Percentiles rank a stretch among this genome's conserved stretches.
Evolutionary conservation across 2,888 invertebrate species (phyloP).

Genomic region (Hyppa rectilinea): DNA sequence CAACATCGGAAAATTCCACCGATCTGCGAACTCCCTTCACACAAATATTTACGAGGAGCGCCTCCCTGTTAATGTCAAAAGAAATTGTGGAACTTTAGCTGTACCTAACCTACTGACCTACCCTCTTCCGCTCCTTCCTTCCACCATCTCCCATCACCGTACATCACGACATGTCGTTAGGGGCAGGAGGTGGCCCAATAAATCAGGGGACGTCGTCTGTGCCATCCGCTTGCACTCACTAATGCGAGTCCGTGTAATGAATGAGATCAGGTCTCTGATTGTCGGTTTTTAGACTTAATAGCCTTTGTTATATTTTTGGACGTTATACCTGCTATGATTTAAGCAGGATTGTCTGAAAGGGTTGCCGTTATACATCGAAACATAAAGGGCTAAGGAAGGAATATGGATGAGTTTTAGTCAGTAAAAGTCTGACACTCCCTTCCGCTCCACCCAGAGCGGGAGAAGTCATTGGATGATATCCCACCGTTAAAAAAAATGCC

Average conservation of each 20-base stretch:
- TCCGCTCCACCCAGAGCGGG: no score
- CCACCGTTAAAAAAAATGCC: no score
- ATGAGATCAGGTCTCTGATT: conserved; percentile 84
- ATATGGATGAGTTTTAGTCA: no score
- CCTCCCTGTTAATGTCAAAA: neutral
- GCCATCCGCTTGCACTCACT: conserved; percentile 84
- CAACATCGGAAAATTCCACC: no score
- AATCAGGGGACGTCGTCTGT: conserved; percentile 88
- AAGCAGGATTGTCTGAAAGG: no score
- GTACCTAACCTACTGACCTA: conserved; percentile 38
- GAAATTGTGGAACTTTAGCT: neutral
- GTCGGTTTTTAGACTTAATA: conserved; percentile 73
- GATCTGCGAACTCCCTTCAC: no score
- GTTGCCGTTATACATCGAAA: no score
- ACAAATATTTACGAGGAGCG: neutral
- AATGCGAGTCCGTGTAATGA: conserved; percentile 85
- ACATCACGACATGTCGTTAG: conserved; percentile 89
- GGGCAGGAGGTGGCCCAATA: conserved; percentile 90
- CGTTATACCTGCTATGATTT: neutral
- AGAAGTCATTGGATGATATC: no score
- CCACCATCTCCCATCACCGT: conserved; percentile 72
- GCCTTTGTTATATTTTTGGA: conserved; percentile 57
- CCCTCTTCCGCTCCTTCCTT: conserved; percentile 53
- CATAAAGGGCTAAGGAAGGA: no score
- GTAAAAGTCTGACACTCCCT: no score